These are phyloP conservation scores for Notodonta dromedarius DNA, from an alignment of 2,888 invertebrate species.

Conservation along the genomic window DNA sequence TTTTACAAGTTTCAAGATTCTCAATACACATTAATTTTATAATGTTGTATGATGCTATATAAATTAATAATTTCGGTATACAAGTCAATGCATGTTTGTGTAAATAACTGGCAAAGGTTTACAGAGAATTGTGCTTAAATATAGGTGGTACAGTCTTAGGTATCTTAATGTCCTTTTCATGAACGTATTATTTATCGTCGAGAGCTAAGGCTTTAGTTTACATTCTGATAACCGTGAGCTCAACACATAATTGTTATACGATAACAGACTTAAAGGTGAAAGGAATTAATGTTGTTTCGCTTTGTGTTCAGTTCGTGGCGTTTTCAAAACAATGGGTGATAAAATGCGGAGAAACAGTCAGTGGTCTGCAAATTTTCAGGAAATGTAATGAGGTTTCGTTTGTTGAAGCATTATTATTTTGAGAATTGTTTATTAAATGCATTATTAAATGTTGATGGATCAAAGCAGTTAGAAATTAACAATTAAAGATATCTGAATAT, in stretches of 20 bases:
- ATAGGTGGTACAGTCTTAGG: slow-evolving; percentile 4
- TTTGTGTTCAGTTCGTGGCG: neutral
- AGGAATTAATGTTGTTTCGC: neutral
- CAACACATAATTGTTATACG: neutral
- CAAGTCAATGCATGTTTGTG: too few species aligned
- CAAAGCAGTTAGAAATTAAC: too few species aligned
- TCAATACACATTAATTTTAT: too few species aligned
- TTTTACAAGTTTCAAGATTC: too few species aligned
- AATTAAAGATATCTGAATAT: too few species aligned
- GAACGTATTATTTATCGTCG: slow-evolving; percentile 2
- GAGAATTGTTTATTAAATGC: too few species aligned
- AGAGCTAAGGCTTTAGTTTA: slow-evolving; percentile 3
- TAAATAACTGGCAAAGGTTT: too few species aligned
- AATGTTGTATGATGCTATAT: too few species aligned
- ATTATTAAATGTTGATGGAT: too few species aligned
- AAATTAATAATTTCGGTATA: too few species aligned
- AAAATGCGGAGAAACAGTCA: slow-evolving; percentile 4
- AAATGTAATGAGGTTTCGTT: slow-evolving; percentile 5
- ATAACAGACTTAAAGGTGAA: neutral
- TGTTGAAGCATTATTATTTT: slow-evolving; percentile 1
- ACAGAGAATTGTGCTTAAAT: neutral
- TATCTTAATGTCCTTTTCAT: slow-evolving; percentile 2
- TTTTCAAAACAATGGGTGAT: slow-evolving; percentile 8
- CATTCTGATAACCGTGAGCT: slow-evolving; percentile 6
- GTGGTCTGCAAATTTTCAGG: neutral